Evolutionary conservation across 1,140 invertebrate genomes (phyloP), one percentile per base, ranked within the genome.

Genomic region (Drosophila pseudoobscura): DNA sequence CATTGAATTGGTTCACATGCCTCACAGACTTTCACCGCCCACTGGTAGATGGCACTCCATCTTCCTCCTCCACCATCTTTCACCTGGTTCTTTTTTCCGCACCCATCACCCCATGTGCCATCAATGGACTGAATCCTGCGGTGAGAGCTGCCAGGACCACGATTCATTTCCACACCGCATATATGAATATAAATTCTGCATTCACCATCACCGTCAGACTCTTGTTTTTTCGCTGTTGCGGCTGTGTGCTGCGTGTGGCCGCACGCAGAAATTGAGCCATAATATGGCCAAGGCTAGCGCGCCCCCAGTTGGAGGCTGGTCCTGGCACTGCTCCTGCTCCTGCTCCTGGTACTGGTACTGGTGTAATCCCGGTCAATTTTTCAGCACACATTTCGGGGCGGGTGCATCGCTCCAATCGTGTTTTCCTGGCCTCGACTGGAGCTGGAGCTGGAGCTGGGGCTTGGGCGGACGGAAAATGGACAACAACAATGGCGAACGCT

Each of bases 131-230:
- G 11, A 39, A 66, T 80, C 82, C 80, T 87, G 74, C 57, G 80
- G 68, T 80, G 80, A 75, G 61, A 70, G 58, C 74, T 35, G 74
- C 64, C 55, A 59, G 59, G 71, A 52, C 65, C 69, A 87, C 70
- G 82, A 87, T 72, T 87, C 78, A 82, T 87, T 88, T 82, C 78
- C 75, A 82, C 78, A 53, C 82, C 78, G 82, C 83, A 87, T 87
- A 87, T 78, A 87, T 87, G 83, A 87, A 87, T 87, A 87, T 82
- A 87, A 87, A 87, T 87, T 75, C 70, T 53, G 82, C 78, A 80
- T 66, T 13, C 71, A 53, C 49, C 72, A 54, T 29, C 24, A 26
- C 0, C 24, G 5, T 39, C 35, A 22, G 50, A 3, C 50, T 11
- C 45, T 20, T 47, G 26, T 52, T 44, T 43, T 49, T 49, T 50